Base-by-base conservation (phyloP, 2,797 vertebrate genomes). In the Eurystomus glaucurus region DNA sequence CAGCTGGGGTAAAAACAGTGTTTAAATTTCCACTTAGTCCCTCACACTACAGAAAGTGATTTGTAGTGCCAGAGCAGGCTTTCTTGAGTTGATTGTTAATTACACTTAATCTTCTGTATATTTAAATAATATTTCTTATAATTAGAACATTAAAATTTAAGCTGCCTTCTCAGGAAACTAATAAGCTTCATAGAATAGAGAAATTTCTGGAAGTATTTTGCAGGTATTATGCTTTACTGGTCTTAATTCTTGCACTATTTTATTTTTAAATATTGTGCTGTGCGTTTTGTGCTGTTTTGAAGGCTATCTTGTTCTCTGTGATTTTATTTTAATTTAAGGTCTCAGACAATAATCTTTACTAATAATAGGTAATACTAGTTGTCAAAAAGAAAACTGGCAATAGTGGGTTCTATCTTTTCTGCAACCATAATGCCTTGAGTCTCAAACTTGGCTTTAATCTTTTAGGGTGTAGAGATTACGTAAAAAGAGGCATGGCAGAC, bases 21-120 rank as follows among this genome's bases (percentile, higher is more conserved):
- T 7, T 77, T 80, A 54, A 35, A 65, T 92, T 88, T 85, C 58
- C 11, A 37, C 15, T 90, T 76, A 81, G 29, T 66, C 68, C 68
- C 22, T 74, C 33, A 64, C 7, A 26, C 7, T 52, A 87, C 45
- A 61, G 39, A 93, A 85, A 64, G 22, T 10, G 88, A 39, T 85
- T 95, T 85, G 57, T 90, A 90, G 74, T 86, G n/a, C 35, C 14
- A 81, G 65, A 88, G 15, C 23, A 86, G 61, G 22, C 31, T 91
- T 95, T 86, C 41, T 79, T 90, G 61, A 62, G 11, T 78, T 85
- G n/a, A 71, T 90, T 83, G 70, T 64, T 96, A 75, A 74, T 80
- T 57, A 75, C 4, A 10, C 83, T 55, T 85, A 21, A 9, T 16
- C 82, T 88, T 88, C 68, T 61, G 3, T 33, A 61, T 13, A 33